A percentile compares a stretch with the other conserved stretches of the same genome.
Conservation (phyloP, 2,113 vertebrate species). For the Malurus melanocephalus region DNA sequence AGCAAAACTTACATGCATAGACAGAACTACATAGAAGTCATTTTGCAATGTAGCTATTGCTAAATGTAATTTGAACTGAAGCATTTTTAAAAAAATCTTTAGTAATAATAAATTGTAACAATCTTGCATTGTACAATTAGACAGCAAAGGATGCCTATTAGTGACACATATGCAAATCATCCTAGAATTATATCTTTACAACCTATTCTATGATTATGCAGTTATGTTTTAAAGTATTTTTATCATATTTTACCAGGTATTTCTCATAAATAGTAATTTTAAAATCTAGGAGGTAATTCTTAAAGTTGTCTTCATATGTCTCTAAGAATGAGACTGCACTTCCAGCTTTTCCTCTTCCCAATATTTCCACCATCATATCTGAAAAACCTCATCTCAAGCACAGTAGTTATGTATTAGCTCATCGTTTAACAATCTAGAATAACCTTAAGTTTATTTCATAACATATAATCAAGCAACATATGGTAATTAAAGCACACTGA, state of each 20-base stretch:
- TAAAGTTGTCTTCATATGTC: neutral
- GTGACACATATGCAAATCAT: neutral
- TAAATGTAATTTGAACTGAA: neutral
- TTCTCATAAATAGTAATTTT: conserved; percentile 33
- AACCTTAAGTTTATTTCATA: conserved; percentile 80
- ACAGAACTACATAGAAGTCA: neutral
- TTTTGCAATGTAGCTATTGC: neutral
- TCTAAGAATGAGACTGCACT: neutral
- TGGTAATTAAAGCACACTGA: conserved; percentile 71
- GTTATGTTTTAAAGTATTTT: conserved; percentile 17
- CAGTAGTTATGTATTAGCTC: conserved; percentile 45
- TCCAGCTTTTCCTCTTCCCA: conserved; percentile 6
- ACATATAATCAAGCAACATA: conserved; percentile 88
- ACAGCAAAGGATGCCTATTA: conserved; percentile 20
- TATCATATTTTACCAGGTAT: conserved; percentile 12
- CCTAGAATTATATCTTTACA: neutral
- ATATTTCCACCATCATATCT: neutral
- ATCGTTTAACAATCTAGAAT: conserved; percentile 60
- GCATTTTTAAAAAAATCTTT: neutral
- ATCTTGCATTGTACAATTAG: conserved; percentile 7
- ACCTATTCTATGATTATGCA: neutral
- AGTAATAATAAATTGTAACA: neutral
- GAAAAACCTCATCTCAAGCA: conserved; percentile 40
- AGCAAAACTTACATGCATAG: neutral
- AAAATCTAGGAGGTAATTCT: neutral